Base-by-base conservation (phyloP, 1,140 invertebrate genomes). In the Thalassaphorura encarpata region DNA sequence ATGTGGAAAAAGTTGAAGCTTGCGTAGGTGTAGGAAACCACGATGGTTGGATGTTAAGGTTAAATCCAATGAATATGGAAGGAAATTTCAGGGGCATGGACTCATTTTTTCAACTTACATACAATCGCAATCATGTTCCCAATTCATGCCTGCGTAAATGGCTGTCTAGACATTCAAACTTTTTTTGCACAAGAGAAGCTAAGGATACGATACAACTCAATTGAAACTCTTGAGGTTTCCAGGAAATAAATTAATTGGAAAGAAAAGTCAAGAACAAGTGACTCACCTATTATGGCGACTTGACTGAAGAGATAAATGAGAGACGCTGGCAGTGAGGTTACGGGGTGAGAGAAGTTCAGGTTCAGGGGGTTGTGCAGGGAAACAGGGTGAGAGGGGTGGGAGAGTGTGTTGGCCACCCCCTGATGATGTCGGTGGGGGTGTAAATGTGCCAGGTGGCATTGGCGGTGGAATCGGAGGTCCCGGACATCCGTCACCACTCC, bases 251-350 rank as follows among this genome's bases (percentile, higher is more conserved):
- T 11, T 19, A 43, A 19, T 6, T 43, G 8, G 19, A 19, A 43
- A 11, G 18, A 6, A 23, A 11, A 43, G 41, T 43, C 41, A 43
- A 5, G n/a, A n/a, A n/a, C n/a, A n/a, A n/a, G n/a, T n/a, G 18
- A 41, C 54, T 39, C 29, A 65, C 63, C 63, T 65, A 49, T 65
- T 65, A 60, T 65, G 63, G 33, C 63, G 59, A 58, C 48, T 65
- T 23, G 63, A 65, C 51, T 62, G 60, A 21, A 65, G 58, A 43
- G 63, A 65, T 23, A 65, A 45, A 52, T 65, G 63, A 26, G 57
- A 60, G 6, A 54, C 60, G 42, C 56, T 60, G 16, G 56, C 60
- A 23, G 63, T 62, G 43, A 65, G 63, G 39, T 62, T 55, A 40
- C 63, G 57, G 16, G 63, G 63, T 27, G 63, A 65, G 5, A 65